Base-by-base conservation (phyloP, 64 coral and sea anemone genomes). In the Cladopsammia gracilis region DNA sequence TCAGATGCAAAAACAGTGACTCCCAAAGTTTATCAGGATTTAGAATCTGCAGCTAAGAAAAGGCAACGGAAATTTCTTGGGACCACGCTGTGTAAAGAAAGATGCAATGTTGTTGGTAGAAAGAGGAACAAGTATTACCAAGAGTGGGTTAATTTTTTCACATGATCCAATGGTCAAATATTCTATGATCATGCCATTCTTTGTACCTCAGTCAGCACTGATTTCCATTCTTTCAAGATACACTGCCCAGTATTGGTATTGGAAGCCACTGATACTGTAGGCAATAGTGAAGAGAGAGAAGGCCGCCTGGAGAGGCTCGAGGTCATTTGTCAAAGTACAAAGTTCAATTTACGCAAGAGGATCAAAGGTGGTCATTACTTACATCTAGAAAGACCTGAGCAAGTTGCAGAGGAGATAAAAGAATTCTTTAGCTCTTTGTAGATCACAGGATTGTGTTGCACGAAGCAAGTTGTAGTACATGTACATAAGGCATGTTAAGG, bases 311-410 rank as follows among this genome's bases (percentile, higher is more conserved):
- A 64, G 14, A 14, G 61, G 19, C 44, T 67, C 4, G n/a, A 48
- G 19, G 18, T 68, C 44, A 67, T 67, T 66, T 12, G 42, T 68
- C 7, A 84, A 22, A 47, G n/a, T 84, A 61, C 80, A 65, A 67
- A 68, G 19, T 66, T 50, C 11, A 65, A 23, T 7, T 50, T 50
- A 34, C 14, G 44, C 3, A 84, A 84, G n/a, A 84, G 0, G 16
- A n/a, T 84, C 45, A 44, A 68, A 84, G 80, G 80, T 49, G 80
- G 80, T 15, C 80, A 84, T 19, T 43, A 84, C 23, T 51, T 84
- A 1, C 80, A 84, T 84, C 19, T 84, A 46, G 80, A 84, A 49
- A 84, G 67, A 8, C 80, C 60, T 84, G 62, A 47, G 43, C 43
- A 67, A 68, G 62, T 64, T 67, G 80, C 44, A n/a, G 5, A 7